Evolutionary conservation across 2,113 vertebrate species (phyloP), one percentile per base, ranked within the genome.

Genomic region (Pangasianodon hypophthalmus): DNA sequence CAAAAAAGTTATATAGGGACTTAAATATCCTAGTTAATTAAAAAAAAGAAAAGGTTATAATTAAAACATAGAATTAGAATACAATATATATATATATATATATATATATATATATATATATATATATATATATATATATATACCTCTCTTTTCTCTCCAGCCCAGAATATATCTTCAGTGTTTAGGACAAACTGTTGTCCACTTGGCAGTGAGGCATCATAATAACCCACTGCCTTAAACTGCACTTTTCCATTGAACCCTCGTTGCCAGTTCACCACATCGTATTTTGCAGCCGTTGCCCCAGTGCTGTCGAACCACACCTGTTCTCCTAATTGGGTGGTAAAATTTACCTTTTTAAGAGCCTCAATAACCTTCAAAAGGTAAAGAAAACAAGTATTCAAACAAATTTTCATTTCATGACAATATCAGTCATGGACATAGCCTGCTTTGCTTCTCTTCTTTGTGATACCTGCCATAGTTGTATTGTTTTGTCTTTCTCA

Each of bases 181-280:
- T 92, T 92, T 26, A 95, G 92, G 21, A 94, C 85, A 89, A 96
- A 95, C 73, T 87, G 94, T 84, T 94, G 80, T 81, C 94, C 94
- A 44, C 90, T 88, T 21, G 94, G 94, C 21, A 95, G 86, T 0
- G 95, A 95, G 37, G 94, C 94, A 2, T 96, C 96, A 82, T 96
- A 96, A 87, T 94, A 95, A 56, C 96, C 96, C 9, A 96, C 94
- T 46, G 93, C 92, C 89, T 93, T 94, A 86, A 96, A 96, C 50
- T 93, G 89, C 54, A 96, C 90, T 0, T 88, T 91, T 48, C 93
- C 93, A 10, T 94, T 88, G 10, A 90, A 44, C 41, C 92, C 92
- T 26, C 44, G 91, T 80, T 95, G 94, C 96, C 95, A 96, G 92
- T 96, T 96, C 71, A 96, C 92, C 85, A 96, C 92, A 50, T 96